phyloP scores from a whole-genome alignment of 2,113 vertebrate genomes.

The Andinoacara biseriatus region DNA sequence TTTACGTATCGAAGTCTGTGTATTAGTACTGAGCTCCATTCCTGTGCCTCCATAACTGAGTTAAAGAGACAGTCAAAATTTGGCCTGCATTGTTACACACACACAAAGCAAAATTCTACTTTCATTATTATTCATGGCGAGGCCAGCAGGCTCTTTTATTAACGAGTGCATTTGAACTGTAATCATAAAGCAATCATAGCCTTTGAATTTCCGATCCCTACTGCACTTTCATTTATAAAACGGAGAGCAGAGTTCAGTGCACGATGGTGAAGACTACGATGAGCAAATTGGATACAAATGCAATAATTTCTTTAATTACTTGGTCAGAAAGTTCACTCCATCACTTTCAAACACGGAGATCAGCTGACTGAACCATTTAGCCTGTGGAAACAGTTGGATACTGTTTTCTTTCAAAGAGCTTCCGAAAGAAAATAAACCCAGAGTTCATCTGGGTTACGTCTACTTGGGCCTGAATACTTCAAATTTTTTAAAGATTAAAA shows the following conservation, averaged over 20 bases:
- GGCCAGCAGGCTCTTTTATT: neutral
- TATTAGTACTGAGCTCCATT: neutral
- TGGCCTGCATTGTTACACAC: too few relatives aligned
- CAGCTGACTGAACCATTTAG: neutral
- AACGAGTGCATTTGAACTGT: neutral
- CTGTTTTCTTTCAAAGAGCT: neutral
- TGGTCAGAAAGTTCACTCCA: neutral
- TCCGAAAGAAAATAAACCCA: neutral
- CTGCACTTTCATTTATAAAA: neutral
- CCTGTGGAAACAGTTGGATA: neutral
- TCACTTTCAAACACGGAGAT: neutral
- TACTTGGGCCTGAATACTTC: neutral
- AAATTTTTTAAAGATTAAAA: neutral
- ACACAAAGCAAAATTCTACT: neutral
- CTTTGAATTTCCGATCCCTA: neutral
- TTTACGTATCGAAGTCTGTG: neutral
- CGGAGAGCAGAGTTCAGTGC: neutral
- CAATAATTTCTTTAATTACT: neutral
- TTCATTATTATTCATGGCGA: conserved; percentile 6
- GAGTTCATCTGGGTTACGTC: neutral
- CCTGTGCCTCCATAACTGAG: neutral
- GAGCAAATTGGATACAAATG: neutral
- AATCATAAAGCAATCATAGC: neutral
- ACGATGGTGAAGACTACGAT: neutral
- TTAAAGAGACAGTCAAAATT: neutral